Percentiles rank a stretch among this genome's conserved stretches.
Evolutionary conservation across 2,888 invertebrate species (phyloP).

Genomic region (Drosophila formosana): DNA sequence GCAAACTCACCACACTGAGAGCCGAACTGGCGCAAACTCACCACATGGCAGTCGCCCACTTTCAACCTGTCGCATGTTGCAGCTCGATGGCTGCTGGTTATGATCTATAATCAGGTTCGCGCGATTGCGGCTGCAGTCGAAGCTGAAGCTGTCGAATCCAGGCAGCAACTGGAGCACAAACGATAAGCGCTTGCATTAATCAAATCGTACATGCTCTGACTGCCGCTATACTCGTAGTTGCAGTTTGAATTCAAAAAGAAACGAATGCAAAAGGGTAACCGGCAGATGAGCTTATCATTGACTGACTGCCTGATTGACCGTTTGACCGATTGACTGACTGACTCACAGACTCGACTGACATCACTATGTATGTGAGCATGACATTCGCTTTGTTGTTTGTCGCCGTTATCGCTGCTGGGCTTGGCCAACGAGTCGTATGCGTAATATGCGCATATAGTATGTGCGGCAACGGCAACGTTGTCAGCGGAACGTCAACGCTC

Average conservation of each 20-base stretch:
- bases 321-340: constrained; percentile 26
- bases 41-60: constrained; percentile 21
- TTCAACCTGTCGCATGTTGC: constrained; percentile 55
- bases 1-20: constrained; percentile 36
- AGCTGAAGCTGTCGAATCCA: constrained; percentile 14
- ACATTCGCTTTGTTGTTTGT: constrained; percentile 3
- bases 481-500: constrained; percentile 43
- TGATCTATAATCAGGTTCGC: constrained; percentile 17
- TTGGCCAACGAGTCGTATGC: constrained; percentile 48
- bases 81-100: constrained; percentile 11
- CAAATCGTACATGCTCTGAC: background rate
- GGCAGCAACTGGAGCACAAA: constrained; percentile 6
- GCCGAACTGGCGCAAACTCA: constrained; percentile 24
- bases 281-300: constrained; percentile 29
- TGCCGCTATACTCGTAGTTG: background rate
- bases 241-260: constrained; percentile 19
- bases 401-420: constrained; percentile 15
- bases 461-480: constrained; percentile 28
- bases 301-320: constrained; percentile 15
- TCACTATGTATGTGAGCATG: background rate
- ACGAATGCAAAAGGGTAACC: constrained; percentile 12
- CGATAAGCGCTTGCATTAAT: constrained; percentile 17
- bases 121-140: constrained; percentile 12
- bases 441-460: constrained; percentile 60
- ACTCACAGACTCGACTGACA: constrained; percentile 28